A percentile compares a stretch with the other conserved stretches of the same genome.
Conservation (phyloP, 2,888 invertebrate genomes). For the Gnatocerus cornutus region DNA sequence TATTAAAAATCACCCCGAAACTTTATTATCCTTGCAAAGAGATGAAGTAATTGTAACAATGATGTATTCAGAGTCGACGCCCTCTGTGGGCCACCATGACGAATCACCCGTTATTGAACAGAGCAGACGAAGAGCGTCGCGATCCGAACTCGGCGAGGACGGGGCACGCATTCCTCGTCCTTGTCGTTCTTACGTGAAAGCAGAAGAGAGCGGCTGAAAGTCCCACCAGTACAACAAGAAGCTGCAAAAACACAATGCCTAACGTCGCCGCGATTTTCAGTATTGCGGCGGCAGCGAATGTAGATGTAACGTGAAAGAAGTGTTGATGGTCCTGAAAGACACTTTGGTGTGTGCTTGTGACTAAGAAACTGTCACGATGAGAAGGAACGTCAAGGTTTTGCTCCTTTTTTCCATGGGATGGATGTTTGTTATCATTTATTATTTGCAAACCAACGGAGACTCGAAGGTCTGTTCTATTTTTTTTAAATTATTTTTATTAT, state of each 20-base stretch:
- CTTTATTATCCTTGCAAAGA: not conserved
- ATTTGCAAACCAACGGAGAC: slow-evolving; percentile 75
- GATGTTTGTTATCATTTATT: slow-evolving; percentile 79
- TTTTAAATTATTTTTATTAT: slow-evolving; percentile 27
- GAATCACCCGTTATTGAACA: slow-evolving; percentile 36
- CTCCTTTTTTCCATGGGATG: slow-evolving; percentile 76
- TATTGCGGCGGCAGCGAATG: slow-evolving; percentile 40
- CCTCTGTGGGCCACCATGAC: slow-evolving; percentile 32
- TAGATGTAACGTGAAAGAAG: slow-evolving; percentile 22
- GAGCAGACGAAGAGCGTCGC: slow-evolving; percentile 42
- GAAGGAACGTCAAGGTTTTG: slow-evolving; percentile 77
- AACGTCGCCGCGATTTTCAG: slow-evolving; percentile 46
- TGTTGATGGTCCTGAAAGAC: slow-evolving; percentile 28
- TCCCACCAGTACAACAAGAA: slow-evolving; percentile 31
- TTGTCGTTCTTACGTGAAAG: slow-evolving; percentile 45
- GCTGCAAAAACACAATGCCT: slow-evolving; percentile 40
- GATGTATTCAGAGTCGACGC: slow-evolving; percentile 21
- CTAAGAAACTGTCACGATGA: slow-evolving; percentile 67
- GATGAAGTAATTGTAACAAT: slow-evolving; percentile 1
- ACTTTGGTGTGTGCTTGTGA: slow-evolving; percentile 39
- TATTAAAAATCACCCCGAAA: not conserved
- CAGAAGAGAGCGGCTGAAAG: slow-evolving; percentile 35
- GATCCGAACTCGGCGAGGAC: slow-evolving; percentile 40
- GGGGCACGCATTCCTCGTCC: slow-evolving; percentile 25
- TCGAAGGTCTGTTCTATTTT: slow-evolving; percentile 71